Base-by-base conservation (phyloP, 2,888 invertebrate species). In the Hipparchia sbordonii region DNA sequence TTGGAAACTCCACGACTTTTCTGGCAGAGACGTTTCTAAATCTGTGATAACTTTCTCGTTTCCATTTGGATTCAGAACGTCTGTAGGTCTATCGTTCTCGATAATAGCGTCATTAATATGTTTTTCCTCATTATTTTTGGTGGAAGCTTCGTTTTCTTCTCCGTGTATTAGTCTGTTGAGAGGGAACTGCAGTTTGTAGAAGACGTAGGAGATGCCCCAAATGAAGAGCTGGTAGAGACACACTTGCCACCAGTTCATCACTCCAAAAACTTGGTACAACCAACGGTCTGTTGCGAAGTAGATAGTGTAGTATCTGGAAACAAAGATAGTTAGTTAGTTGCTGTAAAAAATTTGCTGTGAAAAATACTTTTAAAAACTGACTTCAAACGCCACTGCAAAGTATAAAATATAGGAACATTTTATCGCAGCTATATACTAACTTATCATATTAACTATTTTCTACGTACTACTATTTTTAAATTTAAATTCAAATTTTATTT, bases 171-270 rank as follows among this genome's bases (percentile, higher is more conserved):
- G 75, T 71, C 91, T 82, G 80, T 91, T 91, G 69, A 93, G 79
- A 0, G 93, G 90, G 75, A 85, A 93, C 70, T 91, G 90, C 4
- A 92, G 71, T 72, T 72, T 82, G 80, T 93, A 93, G 86, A 89
- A 91, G 74, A 87, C 1, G 78, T 85, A 89, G 0, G 85, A 83
- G 3, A 86, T 86, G 0, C 72, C 60, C 91, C 92, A 91, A 76
- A 91, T 91, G 54, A 82, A 62, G 51, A 89, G 70, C 75, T 93
- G 91, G 84, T 86, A 90, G 0, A 91, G 74, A 77, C 89, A 89
- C 70, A 92, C 84, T 72, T 94, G 92, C 86, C 94, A 91, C 94
- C 95, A 94, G 76, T 87, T 90, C 88, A 95, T 87, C 73, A 93
- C 80, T 52, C 90, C 90, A 82, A 95, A 93, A 69, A 95, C 84